Conservation (phyloP, 2,888 invertebrate species). For the Ormia ochracea region DNA sequence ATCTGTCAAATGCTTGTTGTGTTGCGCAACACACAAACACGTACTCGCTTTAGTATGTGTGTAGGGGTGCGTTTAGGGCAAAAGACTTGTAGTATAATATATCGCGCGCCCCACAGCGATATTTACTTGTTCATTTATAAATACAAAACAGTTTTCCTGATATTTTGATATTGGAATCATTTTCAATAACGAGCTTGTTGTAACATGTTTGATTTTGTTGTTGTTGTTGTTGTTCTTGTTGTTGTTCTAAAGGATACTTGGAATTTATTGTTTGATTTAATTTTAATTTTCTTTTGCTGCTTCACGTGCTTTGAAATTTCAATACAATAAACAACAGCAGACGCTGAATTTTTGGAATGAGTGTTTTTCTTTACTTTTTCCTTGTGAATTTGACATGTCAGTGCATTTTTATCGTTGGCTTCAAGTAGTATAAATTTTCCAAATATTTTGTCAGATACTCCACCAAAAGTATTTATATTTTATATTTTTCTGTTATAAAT, state of each 20-base stretch:
- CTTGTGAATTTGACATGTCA: background rate
- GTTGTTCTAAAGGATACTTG: background rate
- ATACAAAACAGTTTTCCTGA: constrained; percentile 23
- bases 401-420: constrained; percentile 19
- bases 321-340: background rate
- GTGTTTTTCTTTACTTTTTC: background rate
- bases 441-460: constrained; percentile 30
- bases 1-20: constrained; percentile 52
- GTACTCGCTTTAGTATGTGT: background rate
- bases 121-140: constrained; percentile 18
- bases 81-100: background rate
- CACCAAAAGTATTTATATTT: constrained; percentile 29
- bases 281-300: background rate
- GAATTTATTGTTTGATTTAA: constrained; percentile 46
- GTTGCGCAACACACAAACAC: background rate
- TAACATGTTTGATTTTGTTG: background rate
- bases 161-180: constrained; percentile 27
- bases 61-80: constrained; percentile 12
- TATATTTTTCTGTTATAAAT: constrained; percentile 38
- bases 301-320: background rate
- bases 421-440: constrained; percentile 29
- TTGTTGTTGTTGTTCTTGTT: too few relatives aligned
- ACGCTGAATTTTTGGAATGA: background rate
- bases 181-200: constrained; percentile 30
- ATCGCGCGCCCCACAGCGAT: constrained; percentile 37